Evolutionary conservation across 1,140 invertebrate genomes (phyloP).

Genomic region (Achatina immaculata): DNA sequence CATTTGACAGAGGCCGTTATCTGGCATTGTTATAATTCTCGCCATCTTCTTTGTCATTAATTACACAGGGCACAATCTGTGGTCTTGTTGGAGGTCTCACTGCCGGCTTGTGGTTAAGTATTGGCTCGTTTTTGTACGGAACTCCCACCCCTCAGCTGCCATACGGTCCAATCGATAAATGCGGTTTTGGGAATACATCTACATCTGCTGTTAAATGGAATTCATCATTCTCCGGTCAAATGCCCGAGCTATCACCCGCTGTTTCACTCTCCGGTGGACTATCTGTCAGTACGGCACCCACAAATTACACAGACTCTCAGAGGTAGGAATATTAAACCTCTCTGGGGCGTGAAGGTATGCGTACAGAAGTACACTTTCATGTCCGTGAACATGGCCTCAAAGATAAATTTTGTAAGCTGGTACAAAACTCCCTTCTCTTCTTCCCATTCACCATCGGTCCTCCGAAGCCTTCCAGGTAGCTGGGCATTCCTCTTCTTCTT

Average conservation of each 20-base stretch:
- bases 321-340: background rate
- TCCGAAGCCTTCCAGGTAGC: too few relatives aligned
- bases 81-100: conserved; percentile 31
- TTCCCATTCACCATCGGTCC: too few relatives aligned
- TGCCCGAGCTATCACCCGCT: background rate
- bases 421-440: too few relatives aligned
- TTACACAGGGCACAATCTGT: conserved; percentile 24
- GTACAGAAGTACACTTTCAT: too few relatives aligned
- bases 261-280: background rate
- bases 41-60: background rate
- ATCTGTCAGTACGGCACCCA: background rate
- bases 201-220: background rate
- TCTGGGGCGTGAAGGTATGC: background rate
- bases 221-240: background rate
- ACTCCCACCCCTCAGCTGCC: conserved; percentile 2
- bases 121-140: conserved; percentile 41
- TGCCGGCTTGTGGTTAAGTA: conserved; percentile 39
- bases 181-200: background rate
- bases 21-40: too few relatives aligned
- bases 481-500: too few relatives aligned
- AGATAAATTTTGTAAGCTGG: too few relatives aligned
- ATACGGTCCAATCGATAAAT: conserved; percentile 34
- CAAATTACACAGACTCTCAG: background rate
- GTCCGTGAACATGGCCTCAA: too few relatives aligned
- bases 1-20: too few relatives aligned